These are phyloP conservation scores for Cryptomyrus ogoouensis DNA, from an alignment of 2,113 vertebrate species.

Conservation along the genomic window DNA sequence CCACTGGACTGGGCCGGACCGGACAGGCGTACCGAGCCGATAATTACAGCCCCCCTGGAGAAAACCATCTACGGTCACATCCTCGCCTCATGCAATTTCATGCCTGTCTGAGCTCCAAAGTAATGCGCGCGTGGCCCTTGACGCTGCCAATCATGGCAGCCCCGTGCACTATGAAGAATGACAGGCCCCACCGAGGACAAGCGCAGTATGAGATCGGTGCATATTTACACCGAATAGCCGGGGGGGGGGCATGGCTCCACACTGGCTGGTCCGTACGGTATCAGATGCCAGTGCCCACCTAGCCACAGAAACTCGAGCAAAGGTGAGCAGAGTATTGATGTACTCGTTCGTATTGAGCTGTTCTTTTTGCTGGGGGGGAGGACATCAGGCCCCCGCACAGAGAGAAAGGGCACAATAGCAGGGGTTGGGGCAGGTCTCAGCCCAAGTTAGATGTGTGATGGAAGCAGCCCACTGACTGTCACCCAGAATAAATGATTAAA, in stretches of 20 bases:
- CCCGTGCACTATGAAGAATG: constrained; percentile 5
- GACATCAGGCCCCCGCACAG: not conserved
- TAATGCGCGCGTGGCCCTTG: constrained; percentile 21
- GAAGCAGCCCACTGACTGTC: not conserved
- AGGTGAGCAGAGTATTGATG: not conserved
- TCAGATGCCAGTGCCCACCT: not conserved
- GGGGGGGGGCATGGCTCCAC: no score
- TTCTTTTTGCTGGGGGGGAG: not conserved
- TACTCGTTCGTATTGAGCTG: not conserved
- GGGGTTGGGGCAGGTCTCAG: not conserved
- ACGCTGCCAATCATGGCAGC: constrained; percentile 27
- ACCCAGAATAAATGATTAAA: not conserved
- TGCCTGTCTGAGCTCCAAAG: constrained; percentile 23
- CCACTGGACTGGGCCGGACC: not conserved
- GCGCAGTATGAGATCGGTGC: not conserved
- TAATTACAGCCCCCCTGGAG: constrained; percentile 17
- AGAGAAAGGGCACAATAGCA: not conserved
- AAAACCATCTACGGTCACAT: not conserved
- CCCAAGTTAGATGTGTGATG: not conserved
- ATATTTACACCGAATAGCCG: not conserved
- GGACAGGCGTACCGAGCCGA: constrained; percentile 18
- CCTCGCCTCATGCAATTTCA: constrained; percentile 35
- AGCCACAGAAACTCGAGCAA: not conserved
- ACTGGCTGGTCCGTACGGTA: not conserved
- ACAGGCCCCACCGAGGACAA: not conserved